Evolutionary conservation across 1,140 invertebrate genomes (phyloP), one percentile per base, ranked within the genome.

Genomic region (Drosophila kurseongensis): DNA sequence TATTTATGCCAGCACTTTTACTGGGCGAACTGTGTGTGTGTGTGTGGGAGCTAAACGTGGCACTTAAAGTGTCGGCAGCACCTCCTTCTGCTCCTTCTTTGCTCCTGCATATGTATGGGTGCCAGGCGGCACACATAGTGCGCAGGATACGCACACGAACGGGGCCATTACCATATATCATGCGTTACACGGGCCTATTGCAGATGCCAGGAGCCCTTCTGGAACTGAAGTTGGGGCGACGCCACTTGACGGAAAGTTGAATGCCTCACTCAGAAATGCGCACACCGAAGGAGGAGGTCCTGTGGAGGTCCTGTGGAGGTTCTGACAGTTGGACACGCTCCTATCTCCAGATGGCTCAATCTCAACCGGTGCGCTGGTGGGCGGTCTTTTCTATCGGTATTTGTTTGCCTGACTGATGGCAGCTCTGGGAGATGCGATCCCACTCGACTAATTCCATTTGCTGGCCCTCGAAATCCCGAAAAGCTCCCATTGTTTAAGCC

Each of bases 151-250:
- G 45, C 48, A 63, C 47, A 45, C 50, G 60, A 23, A 47, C 62
- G 16, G 38, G 52, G 67, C 76, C 69, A 88, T 88, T 88, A 89
- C 84, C 84, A 89, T 88, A 88, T 79, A 80, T 88, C 84, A 88
- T 88, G 84, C 84, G 66, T 88, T 74, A 65, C 66, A 89, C 60
- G 78, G 78, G 84, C 73, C 83, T 68, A 78, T 80, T 89, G 63
- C 77, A 71, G 60, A 77, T 89, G 82, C 27, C 52, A 62, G 48
- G 32, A 75, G 47, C 76, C 61, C 50, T 84, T 71, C 75, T 66
- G 50, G 68, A 65, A 48, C 38, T 27, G 45, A 54, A 69, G 60
- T 79, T 45, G 65, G 41, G 50, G 42, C 51, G 48, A 48, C 51
- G 59, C 73, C 73, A 69, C 42, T 77, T 75, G 72, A 76, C 61